Percentiles rank a stretch among this genome's conserved stretches.
These are phyloP conservation scores for Lepus timidus DNA, from an alignment of 2,113 vertebrate genomes.

Conservation along the genomic window DNA sequence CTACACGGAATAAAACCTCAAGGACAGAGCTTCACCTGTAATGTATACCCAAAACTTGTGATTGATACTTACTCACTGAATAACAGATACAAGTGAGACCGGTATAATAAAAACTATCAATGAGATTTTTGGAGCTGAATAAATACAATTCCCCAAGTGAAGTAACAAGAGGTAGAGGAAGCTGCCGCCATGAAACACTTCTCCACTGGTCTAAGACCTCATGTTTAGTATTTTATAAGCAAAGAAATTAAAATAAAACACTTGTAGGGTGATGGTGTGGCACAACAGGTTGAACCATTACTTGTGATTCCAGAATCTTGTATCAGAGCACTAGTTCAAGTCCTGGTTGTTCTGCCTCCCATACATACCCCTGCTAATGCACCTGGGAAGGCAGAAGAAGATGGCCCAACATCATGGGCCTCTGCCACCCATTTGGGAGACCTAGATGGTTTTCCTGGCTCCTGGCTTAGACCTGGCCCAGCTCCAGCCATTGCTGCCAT, in stretches of 20 bases:
- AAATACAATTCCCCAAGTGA: constrained; percentile 4
- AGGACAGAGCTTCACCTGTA: not conserved
- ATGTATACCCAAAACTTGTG: not conserved
- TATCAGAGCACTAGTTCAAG: too few relatives aligned
- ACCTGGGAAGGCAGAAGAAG: too few relatives aligned
- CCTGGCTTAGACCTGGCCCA: too few relatives aligned
- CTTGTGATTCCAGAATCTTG: too few relatives aligned
- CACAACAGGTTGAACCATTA: too few relatives aligned
- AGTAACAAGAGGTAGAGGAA: not conserved
- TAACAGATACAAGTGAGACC: not conserved
- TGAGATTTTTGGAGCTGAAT: not conserved
- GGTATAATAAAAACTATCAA: not conserved
- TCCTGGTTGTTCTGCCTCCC: too few relatives aligned
- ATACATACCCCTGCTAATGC: too few relatives aligned
- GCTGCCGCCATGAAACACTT: not conserved
- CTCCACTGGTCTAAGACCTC: not conserved
- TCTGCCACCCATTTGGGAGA: too few relatives aligned
- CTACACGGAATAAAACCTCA: not conserved
- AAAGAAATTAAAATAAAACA: not conserved
- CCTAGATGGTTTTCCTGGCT: too few relatives aligned
- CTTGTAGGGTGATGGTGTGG: too few relatives aligned
- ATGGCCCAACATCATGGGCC: too few relatives aligned
- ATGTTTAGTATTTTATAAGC: not conserved
- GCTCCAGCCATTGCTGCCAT: too few relatives aligned
- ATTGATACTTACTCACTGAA: constrained; percentile 38